Percentiles rank a stretch among this genome's conserved stretches.
Evolutionary conservation across 2,797 vertebrate species (phyloP).

Genomic region (Phrynocephalus guinanensis): DNA sequence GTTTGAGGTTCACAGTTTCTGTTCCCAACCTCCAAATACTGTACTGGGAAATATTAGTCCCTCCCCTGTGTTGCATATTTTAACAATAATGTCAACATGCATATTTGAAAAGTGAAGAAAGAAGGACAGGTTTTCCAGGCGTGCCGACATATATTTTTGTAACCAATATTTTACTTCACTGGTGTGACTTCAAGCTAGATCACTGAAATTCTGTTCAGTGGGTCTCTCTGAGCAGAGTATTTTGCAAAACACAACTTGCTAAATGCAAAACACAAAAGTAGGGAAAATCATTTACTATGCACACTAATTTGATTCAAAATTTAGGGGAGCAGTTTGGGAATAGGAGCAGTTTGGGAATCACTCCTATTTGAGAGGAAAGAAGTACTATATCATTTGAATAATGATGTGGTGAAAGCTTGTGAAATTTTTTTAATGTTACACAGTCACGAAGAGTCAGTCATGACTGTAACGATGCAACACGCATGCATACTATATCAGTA

Average conservation of each 20-base stretch:
- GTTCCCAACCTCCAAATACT: background rate
- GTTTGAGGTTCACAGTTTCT: background rate
- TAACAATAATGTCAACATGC: background rate
- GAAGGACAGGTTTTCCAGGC: background rate
- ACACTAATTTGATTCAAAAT: too few species aligned
- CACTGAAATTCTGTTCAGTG: background rate
- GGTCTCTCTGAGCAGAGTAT: background rate
- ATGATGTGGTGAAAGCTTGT: too few species aligned
- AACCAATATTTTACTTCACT: background rate
- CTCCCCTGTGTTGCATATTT: background rate
- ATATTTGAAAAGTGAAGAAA: background rate
- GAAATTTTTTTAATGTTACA: too few species aligned
- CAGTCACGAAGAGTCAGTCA: too few species aligned
- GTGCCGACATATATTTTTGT: background rate
- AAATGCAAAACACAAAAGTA: too few species aligned
- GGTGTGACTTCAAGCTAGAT: background rate
- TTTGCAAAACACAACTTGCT: background rate
- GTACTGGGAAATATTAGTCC: background rate
- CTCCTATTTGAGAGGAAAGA: too few species aligned
- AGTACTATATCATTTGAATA: too few species aligned
- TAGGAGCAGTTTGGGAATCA: too few species aligned
- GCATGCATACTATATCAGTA: too few species aligned
- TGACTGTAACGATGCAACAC: too few species aligned
- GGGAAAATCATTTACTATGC: too few species aligned
- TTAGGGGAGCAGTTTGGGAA: too few species aligned